phyloP scores from a whole-genome alignment of 2,113 vertebrate genomes.

The Tretioscincus oriximinensis region DNA sequence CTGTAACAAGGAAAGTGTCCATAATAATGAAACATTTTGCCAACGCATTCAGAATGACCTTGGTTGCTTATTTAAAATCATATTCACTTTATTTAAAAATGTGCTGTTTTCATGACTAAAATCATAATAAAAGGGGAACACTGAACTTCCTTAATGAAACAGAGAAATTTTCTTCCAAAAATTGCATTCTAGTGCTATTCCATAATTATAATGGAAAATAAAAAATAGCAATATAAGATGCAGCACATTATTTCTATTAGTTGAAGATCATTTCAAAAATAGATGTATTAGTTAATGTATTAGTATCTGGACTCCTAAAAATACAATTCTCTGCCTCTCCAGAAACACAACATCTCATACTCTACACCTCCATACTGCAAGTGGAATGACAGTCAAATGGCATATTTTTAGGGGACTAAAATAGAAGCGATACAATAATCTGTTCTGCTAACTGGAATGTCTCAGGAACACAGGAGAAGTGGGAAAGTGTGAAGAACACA shows the following conservation, averaged over 20 bases:
- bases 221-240: too few species aligned
- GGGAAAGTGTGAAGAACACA: too few species aligned
- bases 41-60: not conserved
- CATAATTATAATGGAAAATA: too few species aligned
- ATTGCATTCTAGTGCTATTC: not conserved
- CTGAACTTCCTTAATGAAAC: not conserved
- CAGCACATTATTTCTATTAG: not conserved
- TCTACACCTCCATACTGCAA: not conserved
- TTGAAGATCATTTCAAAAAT: not conserved
- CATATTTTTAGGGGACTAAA: not conserved
- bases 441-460: too few species aligned
- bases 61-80: not conserved
- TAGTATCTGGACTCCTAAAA: not conserved
- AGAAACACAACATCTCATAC: not conserved
- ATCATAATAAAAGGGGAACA: not conserved
- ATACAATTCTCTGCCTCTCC: not conserved
- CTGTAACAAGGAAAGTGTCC: constrained; percentile 64
- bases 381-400: not conserved
- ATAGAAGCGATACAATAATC: not conserved
- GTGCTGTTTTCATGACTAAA: not conserved
- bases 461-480: too few species aligned
- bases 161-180: not conserved
- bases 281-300: not conserved
- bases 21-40: not conserved
- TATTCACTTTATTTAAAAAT: not conserved